These are phyloP conservation scores for Gari tellinella DNA, from an alignment of 2,888 invertebrate genomes.

Conservation along the genomic window DNA sequence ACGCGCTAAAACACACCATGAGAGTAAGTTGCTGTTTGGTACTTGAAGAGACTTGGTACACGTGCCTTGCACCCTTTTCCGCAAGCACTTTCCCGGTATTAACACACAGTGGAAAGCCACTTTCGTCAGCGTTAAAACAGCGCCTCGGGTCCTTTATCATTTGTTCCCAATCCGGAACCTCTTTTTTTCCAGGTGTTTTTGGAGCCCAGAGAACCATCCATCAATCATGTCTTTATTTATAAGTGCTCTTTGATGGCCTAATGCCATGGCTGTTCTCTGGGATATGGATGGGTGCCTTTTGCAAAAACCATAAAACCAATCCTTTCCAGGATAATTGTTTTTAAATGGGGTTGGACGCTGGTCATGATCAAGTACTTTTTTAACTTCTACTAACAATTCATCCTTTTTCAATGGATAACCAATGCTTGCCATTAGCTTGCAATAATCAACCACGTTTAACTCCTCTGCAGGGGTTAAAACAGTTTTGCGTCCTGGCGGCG, in stretches of 20 bases:
- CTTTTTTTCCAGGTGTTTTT: conserved; percentile 9
- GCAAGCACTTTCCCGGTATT: conserved; percentile 23
- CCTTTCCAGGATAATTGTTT: conserved; percentile 17
- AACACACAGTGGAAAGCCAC: conserved; percentile 23
- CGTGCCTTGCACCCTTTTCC: conserved; percentile 17
- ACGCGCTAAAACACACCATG: conserved; percentile 43
- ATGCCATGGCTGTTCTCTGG: conserved; percentile 3
- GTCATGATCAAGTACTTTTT: conserved; percentile 17
- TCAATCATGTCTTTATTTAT: conserved; percentile 30
- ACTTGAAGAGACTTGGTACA: conserved; percentile 17
- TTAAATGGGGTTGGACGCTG: conserved; percentile 16
- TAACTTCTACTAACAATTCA: conserved; percentile 18
- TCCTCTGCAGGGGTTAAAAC: conserved; percentile 23
- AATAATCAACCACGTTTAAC: conserved; percentile 8
- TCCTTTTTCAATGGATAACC: conserved; percentile 23
- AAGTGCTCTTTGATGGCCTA: conserved; percentile 29
- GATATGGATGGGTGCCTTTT: conserved; percentile 10
- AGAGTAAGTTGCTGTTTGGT: conserved; percentile 54
- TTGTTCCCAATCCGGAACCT: conserved; percentile 20
- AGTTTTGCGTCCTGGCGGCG: conserved; percentile 1
- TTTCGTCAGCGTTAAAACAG: conserved; percentile 32
- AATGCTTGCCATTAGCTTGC: too few relatives aligned
- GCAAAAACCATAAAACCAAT: conserved; percentile 31
- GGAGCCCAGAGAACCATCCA: conserved; percentile 18
- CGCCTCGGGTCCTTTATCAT: conserved; percentile 12